These are phyloP conservation scores for Mastomys natalensis DNA, from an alignment of 2,113 vertebrate genomes.

Conservation along the genomic window DNA sequence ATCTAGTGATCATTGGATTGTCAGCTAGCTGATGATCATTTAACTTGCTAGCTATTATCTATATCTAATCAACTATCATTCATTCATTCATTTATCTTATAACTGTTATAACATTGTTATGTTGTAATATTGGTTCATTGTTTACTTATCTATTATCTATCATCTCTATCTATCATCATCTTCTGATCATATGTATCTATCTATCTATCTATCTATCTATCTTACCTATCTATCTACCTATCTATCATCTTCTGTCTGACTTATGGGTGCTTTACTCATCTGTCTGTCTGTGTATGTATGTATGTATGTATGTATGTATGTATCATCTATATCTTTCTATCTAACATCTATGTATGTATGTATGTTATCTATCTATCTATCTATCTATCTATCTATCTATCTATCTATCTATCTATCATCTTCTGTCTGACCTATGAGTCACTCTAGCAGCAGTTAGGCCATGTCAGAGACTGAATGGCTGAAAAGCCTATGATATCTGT, in stretches of 20 bases:
- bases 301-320: no score
- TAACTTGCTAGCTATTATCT: not conserved
- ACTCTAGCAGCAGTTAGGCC: not conserved
- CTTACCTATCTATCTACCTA: not conserved
- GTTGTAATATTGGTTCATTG: not conserved
- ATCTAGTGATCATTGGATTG: not conserved
- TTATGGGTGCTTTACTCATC: not conserved
- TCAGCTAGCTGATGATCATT: not conserved
- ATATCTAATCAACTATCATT: not conserved
- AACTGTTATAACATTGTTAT: not conserved
- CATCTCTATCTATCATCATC: not conserved
- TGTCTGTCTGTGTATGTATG: not conserved
- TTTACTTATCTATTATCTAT: no score
- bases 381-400: not conserved
- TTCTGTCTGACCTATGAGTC: not conserved
- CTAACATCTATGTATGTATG: not conserved
- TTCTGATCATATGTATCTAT: not conserved
- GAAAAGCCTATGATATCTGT: not conserved
- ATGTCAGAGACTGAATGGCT: not conserved
- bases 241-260: not conserved
- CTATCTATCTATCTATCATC: not conserved
- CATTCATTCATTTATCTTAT: not conserved
- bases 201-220: not conserved
- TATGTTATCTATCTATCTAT: not conserved
- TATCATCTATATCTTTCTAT: not conserved